Base-by-base conservation (phyloP, 2,113 vertebrate genomes). In the Isichthys henryi region DNA sequence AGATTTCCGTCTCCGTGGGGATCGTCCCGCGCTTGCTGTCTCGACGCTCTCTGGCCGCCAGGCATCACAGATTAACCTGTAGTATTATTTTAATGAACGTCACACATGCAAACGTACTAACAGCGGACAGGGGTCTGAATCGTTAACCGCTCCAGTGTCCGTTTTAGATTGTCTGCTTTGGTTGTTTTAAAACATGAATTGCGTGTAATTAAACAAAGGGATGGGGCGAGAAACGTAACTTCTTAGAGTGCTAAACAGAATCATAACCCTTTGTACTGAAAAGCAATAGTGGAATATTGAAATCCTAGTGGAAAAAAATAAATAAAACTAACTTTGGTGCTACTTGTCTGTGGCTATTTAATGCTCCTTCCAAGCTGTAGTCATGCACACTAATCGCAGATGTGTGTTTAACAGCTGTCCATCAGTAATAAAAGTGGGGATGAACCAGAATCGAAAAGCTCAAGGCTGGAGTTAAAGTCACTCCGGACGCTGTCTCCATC, bases 61-160 rank as follows among this genome's bases (percentile, higher is more conserved):
- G 96, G 96, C 96, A 95, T 96, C 97, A 96, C 96, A 80, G 96
- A 97, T 97, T 97, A 97, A 97, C 96, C 96, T 96, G 96, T 96
- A 96, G 96, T 96, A 96, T 97, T 97, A 96, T 97, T 97, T 97
- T 96, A 96, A 98, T 99, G 98, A 98, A 99, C 98, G 97, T 97
- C 97, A 97, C 97, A 97, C 39, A 97, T 97, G 97, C 96, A 96
- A 97, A 96, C 96, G 96, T 97, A 98, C 98, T 99, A 99, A 99
- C 97, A 96, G 95, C 96, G 97, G 97, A 97, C 97, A 97, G n/a
- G 95, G 96, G 95, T 97, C 95, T 98, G 96, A 98, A 97, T 92
- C 95, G 97, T 98, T 99, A 98, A 98, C 97, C 95, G 95, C 95
- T 96, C 95, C 93, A 92, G 97, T 97, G 80, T 89, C 50, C 96